Conservation (phyloP, 2,888 invertebrate genomes). For the Coleophora flavipennella region DNA sequence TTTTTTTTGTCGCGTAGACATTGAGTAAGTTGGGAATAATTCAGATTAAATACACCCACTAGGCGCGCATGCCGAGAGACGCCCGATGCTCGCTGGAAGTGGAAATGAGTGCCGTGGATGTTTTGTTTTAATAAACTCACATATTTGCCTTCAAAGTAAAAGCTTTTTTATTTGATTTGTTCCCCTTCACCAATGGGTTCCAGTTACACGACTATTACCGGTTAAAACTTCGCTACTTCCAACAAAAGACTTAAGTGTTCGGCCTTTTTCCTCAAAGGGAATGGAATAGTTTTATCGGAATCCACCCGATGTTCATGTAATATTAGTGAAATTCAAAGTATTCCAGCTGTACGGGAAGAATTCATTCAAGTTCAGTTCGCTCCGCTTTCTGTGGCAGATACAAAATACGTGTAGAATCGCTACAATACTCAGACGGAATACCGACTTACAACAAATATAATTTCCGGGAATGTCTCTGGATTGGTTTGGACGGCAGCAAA, state of each 20-base stretch:
- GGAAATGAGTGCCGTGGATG: conserved; percentile 52
- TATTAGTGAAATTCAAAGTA: conserved; percentile 5
- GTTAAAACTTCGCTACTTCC: conserved; percentile 20
- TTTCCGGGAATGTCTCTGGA: neutral
- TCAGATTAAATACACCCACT: conserved; percentile 67
- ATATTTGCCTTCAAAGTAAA: conserved; percentile 55
- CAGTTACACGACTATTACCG: conserved; percentile 26
- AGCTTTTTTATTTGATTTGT: conserved; percentile 57
- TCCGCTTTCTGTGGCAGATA: too few species aligned
- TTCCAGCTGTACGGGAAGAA: conserved; percentile 5
- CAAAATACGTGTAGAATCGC: too few species aligned
- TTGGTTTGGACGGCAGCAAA: neutral
- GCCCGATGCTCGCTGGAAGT: conserved; percentile 47
- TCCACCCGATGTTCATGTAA: conserved; percentile 11
- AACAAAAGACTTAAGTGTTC: conserved; percentile 21
- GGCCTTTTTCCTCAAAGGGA: conserved; percentile 17
- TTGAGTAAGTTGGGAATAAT: conserved; percentile 62
- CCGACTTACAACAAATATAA: too few species aligned
- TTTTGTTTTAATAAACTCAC: conserved; percentile 64
- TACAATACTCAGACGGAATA: too few species aligned
- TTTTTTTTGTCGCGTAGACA: conserved; percentile 41
- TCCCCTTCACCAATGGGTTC: conserved; percentile 27
- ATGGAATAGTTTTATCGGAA: conserved; percentile 18
- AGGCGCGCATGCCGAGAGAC: conserved; percentile 54
- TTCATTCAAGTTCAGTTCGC: neutral